Evolutionary conservation across 2,888 invertebrate species (phyloP), one percentile per base, ranked within the genome.

Genomic region (Protophormia terraenovae): DNA sequence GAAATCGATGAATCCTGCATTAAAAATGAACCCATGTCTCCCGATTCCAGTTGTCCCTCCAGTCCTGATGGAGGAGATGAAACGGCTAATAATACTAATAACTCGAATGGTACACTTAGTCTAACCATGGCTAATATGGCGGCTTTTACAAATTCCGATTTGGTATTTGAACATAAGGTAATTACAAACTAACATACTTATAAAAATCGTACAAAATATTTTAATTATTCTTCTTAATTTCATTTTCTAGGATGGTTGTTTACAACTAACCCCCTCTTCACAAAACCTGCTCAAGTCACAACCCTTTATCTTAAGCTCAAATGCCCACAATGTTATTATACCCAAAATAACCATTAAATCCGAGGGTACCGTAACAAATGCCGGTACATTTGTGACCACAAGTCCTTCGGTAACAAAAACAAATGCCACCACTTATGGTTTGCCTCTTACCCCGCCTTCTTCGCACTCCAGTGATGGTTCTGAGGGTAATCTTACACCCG

Each of bases 391-490:
- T 77, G 77, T 77, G 19, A 77, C n/a, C 47, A 22, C 53, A 8
- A 76, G 69, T n/a, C 12, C 86, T 29, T 72, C 81, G 16, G 64
- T 83, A 38, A 87, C 80, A 80, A 87, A 84, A 83, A 83, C 66
- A 76, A 87, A 50, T 79, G 64, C 76, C 50, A 84, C 81, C 60
- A 84, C 88, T 10, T 90, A 90, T 78, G 94, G 95, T 90, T 94
- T 98, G 87, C 98, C 98, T 4, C 97, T 98, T 14, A 98, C 98
- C 84, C 98, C 98, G 58, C 97, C 98, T 73, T 97, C 96, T 80
- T 95, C 96, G 86, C 95, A 96, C 19, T 96, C 96, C 88, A 96
- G 96, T 78, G 96, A 96, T 79, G 96, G 96, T 91, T 96, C 96
- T 90, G 96, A 96, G 92, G 96, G 96, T 69, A 95, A 95, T 87